Conservation (phyloP, 2,888 invertebrate species). For the Polietes domitor region DNA sequence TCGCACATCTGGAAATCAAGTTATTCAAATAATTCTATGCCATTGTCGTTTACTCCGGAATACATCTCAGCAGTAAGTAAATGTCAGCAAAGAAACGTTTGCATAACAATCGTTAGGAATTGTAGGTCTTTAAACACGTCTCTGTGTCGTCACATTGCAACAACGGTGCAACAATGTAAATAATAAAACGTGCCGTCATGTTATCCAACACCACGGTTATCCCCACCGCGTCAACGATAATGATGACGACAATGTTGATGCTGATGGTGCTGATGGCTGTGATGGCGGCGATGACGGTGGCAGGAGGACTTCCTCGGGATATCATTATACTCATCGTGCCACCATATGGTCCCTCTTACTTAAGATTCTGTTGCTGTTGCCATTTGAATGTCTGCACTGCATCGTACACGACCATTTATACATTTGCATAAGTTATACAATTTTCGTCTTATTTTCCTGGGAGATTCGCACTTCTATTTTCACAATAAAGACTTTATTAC, state of each 20-base stretch:
- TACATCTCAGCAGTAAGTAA: not conserved
- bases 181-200: constrained; percentile 20
- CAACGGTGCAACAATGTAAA: not conserved
- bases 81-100: not conserved
- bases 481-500: not conserved
- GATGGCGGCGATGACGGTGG: not conserved
- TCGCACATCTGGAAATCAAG: no score
- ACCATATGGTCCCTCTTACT: not conserved
- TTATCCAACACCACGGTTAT: not conserved
- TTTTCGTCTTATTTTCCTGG: not conserved
- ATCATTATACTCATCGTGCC: not conserved
- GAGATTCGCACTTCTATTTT: not conserved
- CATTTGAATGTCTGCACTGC: constrained; percentile 26
- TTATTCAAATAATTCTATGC: no score
- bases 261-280: not conserved
- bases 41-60: no score
- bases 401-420: not conserved
- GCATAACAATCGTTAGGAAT: not conserved
- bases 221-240: not conserved
- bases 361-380: not conserved
- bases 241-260: not conserved
- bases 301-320: not conserved
- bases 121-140: not conserved
- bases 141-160: not conserved
- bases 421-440: constrained; percentile 4